Evolutionary conservation across 2,797 vertebrate genomes (phyloP).

Genomic region (Sardinella longiceps): DNA sequence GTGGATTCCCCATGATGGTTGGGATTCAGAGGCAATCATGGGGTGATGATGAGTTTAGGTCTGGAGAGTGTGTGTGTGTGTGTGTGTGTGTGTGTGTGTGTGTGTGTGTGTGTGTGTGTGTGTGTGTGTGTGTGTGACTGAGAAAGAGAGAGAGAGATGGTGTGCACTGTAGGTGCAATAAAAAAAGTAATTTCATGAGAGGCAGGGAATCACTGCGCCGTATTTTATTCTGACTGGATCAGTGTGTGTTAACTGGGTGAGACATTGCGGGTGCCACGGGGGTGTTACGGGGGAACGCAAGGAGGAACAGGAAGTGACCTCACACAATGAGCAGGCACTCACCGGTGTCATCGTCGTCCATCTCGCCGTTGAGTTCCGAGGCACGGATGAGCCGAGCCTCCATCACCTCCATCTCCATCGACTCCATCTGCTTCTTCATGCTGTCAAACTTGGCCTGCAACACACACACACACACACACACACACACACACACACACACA

Average conservation of each 20-base stretch:
- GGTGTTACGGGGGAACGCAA: background rate
- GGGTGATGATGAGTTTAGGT: slow-evolving; percentile 18
- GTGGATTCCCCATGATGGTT: slow-evolving; percentile 4
- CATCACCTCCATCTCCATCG: slow-evolving; percentile 98
- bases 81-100: background rate
- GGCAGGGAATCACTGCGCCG: background rate
- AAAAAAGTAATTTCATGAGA: no score
- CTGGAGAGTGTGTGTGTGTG: background rate
- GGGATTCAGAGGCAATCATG: slow-evolving; percentile 17
- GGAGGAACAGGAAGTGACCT: slow-evolving; percentile 31
- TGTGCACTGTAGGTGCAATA: no score
- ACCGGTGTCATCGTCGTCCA: slow-evolving; percentile 90
- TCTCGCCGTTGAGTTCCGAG: slow-evolving; percentile 90
- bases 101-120: background rate
- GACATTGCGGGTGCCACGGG: no score
- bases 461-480: background rate
- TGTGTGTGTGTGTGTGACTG: background rate
- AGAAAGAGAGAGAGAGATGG: background rate
- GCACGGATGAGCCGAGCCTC: slow-evolving; percentile 93
- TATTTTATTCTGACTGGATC: background rate
- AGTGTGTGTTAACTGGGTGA: background rate
- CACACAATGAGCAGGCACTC: slow-evolving; percentile 40
- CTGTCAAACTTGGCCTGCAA: slow-evolving; percentile 87
- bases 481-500: background rate
- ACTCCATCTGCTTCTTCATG: slow-evolving; percentile 92